Conservation (phyloP, 1,140 invertebrate genomes). For the Sesamia nonagrioides region DNA sequence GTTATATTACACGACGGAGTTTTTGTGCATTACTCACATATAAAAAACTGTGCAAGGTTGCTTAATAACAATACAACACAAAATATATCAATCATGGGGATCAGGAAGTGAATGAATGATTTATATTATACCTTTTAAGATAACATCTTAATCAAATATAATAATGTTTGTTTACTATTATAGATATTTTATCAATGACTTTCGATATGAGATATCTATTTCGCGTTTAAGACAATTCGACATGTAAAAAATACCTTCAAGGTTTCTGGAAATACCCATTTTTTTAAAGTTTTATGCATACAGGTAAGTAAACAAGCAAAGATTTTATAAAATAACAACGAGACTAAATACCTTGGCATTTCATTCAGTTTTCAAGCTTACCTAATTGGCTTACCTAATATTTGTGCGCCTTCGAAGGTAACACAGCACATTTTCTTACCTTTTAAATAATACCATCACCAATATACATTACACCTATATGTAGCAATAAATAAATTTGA, state of each 20-base stretch:
- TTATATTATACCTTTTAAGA: constrained; percentile 2
- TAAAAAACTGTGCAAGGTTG: constrained; percentile 46
- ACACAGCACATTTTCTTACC: no score
- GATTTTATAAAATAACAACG: no score
- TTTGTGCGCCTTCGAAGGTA: no score
- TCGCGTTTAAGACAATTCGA: neutral
- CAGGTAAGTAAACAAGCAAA: no score
- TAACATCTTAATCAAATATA: constrained; percentile 30
- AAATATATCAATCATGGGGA: constrained; percentile 44
- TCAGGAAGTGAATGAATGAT: constrained; percentile 51
- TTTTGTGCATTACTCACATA: constrained; percentile 22
- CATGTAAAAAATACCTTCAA: no score
- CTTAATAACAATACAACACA: constrained; percentile 35
- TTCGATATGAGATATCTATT: neutral
- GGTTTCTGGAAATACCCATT: no score
- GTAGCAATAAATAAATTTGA: neutral
- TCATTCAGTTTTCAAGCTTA: no score
- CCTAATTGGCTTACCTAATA: no score
- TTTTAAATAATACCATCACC: no score
- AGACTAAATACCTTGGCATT: no score
- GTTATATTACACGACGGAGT: constrained; percentile 17
- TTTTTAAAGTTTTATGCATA: no score
- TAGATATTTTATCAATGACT: neutral
- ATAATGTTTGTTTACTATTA: constrained; percentile 41
- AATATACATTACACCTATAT: no score